These are phyloP conservation scores for Drosophila merina DNA, from an alignment of 2,888 invertebrate species.

Conservation along the genomic window DNA sequence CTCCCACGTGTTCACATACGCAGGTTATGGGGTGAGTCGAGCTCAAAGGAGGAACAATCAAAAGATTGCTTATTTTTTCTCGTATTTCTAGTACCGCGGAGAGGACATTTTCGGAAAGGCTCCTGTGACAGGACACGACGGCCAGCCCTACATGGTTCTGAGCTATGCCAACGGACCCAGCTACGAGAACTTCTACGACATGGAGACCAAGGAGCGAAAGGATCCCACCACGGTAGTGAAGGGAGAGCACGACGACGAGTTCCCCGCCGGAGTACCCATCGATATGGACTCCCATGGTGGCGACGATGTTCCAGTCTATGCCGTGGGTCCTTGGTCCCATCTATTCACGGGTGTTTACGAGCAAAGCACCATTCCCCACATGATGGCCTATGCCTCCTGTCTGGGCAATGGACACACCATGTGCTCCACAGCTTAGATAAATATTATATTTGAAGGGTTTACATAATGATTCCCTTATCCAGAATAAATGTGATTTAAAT, in stretches of 20 bases:
- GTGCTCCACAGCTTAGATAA: constrained; percentile 28
- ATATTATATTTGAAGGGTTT: too few species aligned
- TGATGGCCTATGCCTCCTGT: constrained; percentile 89
- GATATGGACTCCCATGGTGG: constrained; percentile 89
- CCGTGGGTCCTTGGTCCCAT: constrained; percentile 91
- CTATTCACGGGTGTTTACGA: constrained; percentile 92
- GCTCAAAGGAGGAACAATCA: not conserved
- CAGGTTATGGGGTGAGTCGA: constrained; percentile 88
- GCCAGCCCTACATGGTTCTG: constrained; percentile 87
- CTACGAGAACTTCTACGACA: constrained; percentile 83
- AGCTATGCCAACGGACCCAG: constrained; percentile 91
- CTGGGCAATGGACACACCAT: constrained; percentile 86
- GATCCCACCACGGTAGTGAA: constrained; percentile 74
- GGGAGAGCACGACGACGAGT: constrained; percentile 78
- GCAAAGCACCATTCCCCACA: constrained; percentile 91
- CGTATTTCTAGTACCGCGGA: constrained; percentile 65
- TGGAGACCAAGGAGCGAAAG: constrained; percentile 60
- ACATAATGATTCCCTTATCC: not conserved
- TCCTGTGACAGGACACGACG: constrained; percentile 83
- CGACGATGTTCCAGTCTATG: constrained; percentile 92
- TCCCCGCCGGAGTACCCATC: constrained; percentile 86
- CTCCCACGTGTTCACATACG: constrained; percentile 90
- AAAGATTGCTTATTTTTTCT: not conserved
- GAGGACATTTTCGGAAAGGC: constrained; percentile 75
- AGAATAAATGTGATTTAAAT: too few species aligned